Percentiles rank a stretch among this genome's conserved stretches.
phyloP scores from a whole-genome alignment of 2,113 vertebrate genomes.

The Perca fluviatilis region DNA sequence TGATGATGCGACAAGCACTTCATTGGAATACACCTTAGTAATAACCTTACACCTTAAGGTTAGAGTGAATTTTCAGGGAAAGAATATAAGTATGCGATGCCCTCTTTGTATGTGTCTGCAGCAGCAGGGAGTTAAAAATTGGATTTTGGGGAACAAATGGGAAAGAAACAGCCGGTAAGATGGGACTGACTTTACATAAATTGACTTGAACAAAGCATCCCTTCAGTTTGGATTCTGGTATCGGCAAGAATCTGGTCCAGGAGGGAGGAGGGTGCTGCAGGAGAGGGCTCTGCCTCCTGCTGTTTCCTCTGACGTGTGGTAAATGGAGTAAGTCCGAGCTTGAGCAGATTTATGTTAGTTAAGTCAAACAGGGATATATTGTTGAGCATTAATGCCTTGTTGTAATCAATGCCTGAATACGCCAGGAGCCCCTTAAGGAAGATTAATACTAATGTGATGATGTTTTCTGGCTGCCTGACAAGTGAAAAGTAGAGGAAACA shows the following conservation, averaged over 20 bases:
- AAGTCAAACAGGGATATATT: conserved; percentile 50
- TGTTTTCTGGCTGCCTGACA: conserved; percentile 40
- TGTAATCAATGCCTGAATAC: conserved; percentile 55
- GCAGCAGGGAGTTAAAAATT: too few relatives aligned
- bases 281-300: conserved; percentile 7
- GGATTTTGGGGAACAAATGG: neutral
- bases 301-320: conserved; percentile 6
- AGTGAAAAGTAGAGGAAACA: conserved; percentile 8
- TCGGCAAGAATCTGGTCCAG: neutral
- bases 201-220: conserved; percentile 8
- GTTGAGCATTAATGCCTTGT: conserved; percentile 39
- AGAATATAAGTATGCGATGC: neutral
- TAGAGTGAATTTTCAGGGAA: neutral
- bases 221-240: conserved; percentile 25
- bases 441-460: conserved; percentile 25
- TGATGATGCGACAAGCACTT: too few relatives aligned
- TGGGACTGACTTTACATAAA: neutral
- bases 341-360: conserved; percentile 33
- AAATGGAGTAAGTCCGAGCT: conserved; percentile 32
- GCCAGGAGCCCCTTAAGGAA: conserved; percentile 18
- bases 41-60: too few relatives aligned
- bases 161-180: neutral
- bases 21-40: too few relatives aligned
- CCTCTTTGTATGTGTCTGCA: too few relatives aligned
- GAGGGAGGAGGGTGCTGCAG: neutral